A percentile compares a stretch with the other conserved stretches of the same genome.
phyloP scores from a whole-genome alignment of 2,888 invertebrate species.

The Endotricha flammealis region DNA sequence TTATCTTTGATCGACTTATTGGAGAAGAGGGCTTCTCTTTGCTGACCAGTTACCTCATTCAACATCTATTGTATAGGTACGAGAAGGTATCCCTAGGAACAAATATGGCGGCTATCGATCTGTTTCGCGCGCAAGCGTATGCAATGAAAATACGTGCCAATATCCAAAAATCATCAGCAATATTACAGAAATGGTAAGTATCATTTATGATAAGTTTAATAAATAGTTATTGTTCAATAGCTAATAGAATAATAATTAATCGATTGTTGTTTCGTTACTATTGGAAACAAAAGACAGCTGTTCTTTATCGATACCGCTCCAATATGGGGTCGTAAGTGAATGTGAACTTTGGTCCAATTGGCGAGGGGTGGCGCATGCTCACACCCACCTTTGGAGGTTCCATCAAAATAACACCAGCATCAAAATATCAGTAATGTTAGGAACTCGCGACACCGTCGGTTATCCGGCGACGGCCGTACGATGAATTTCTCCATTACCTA shows the following conservation, averaged over 20 bases:
- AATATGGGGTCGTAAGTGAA: constrained; percentile 30
- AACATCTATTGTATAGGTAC: constrained; percentile 2
- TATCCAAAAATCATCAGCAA: constrained; percentile 14
- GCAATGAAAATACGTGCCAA: constrained; percentile 17
- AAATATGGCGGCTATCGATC: constrained; percentile 51
- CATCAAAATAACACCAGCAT: constrained; percentile 45
- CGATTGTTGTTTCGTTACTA: constrained; percentile 5
- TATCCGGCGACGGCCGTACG: constrained; percentile 46
- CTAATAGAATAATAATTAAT: background rate
- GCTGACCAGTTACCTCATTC: constrained; percentile 1
- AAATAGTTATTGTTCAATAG: too few species aligned
- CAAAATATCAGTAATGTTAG: constrained; percentile 61
- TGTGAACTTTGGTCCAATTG: constrained; percentile 59
- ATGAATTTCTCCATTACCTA: constrained; percentile 36
- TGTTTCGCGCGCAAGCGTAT: constrained; percentile 62
- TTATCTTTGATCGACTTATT: too few species aligned
- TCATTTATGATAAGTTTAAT: too few species aligned
- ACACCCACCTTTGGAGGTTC: constrained; percentile 27
- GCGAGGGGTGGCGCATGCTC: constrained; percentile 62
- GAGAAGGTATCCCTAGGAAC: constrained; percentile 21
- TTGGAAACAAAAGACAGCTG: constrained; percentile 27
- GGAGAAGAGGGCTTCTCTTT: too few species aligned
- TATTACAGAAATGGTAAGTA: too few species aligned
- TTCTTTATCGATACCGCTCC: constrained; percentile 27
- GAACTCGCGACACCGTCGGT: constrained; percentile 49